phyloP scores from a whole-genome alignment of 2,888 invertebrate species.

The Stegana nigrithorax region DNA sequence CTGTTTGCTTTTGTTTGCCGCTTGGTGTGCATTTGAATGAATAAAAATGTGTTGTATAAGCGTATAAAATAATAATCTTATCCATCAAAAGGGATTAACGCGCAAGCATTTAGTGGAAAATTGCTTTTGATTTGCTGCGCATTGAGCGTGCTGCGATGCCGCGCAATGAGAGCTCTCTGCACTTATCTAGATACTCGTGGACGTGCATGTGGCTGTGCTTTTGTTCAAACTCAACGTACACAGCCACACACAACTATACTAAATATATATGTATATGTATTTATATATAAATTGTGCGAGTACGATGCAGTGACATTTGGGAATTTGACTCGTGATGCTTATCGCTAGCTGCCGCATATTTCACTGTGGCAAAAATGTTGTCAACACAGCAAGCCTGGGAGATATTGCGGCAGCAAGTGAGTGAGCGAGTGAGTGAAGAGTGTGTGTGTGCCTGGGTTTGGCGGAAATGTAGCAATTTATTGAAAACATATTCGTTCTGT shows the following conservation, averaged over 20 bases:
- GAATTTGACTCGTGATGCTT: conserved; percentile 17
- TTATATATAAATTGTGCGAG: too few relatives aligned
- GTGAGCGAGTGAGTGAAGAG: background rate
- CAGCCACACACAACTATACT: too few relatives aligned
- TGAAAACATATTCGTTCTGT: conserved; percentile 45
- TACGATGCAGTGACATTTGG: conserved; percentile 4
- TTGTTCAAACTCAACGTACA: too few relatives aligned
- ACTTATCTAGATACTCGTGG: background rate
- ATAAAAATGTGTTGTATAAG: conserved; percentile 3
- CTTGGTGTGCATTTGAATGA: conserved; percentile 11
- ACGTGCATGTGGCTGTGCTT: too few relatives aligned
- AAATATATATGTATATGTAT: too few relatives aligned
- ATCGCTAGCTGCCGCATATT: background rate
- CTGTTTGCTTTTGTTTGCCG: conserved; percentile 1
- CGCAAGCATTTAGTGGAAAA: conserved; percentile 49
- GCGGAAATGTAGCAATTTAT: conserved; percentile 39
- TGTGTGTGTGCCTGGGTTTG: conserved; percentile 10
- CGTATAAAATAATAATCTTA: conserved; percentile 40
- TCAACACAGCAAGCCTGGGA: conserved; percentile 6
- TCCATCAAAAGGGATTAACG: conserved; percentile 58
- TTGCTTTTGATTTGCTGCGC: conserved; percentile 39
- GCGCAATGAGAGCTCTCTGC: background rate
- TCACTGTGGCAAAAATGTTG: conserved; percentile 1
- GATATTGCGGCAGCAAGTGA: conserved; percentile 11
- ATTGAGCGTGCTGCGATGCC: background rate